Percentiles rank a stretch among this genome's conserved stretches.
Conservation (phyloP, 2,888 invertebrate genomes). For the Synergus itoensis region DNA sequence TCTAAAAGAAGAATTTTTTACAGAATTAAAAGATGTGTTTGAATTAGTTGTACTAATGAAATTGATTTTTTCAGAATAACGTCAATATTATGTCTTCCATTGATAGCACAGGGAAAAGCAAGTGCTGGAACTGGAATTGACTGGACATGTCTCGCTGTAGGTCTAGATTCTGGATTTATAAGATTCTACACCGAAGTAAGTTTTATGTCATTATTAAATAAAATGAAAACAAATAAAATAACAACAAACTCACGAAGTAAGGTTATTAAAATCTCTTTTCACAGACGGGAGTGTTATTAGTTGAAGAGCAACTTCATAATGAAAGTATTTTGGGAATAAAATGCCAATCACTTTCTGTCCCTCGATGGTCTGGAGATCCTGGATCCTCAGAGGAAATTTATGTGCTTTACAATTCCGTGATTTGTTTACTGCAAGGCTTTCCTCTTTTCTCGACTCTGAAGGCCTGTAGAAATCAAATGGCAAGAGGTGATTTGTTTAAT, state of each 20-base stretch:
- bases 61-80: slow-evolving; percentile 79
- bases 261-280: slow-evolving; percentile 53
- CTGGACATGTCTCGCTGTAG: slow-evolving; percentile 95
- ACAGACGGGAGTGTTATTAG: slow-evolving; percentile 87
- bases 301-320: slow-evolving; percentile 91
- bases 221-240: not conserved
- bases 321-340: slow-evolving; percentile 89
- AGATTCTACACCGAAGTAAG: slow-evolving; percentile 91
- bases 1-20: not conserved
- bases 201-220: not conserved
- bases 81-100: slow-evolving; percentile 79
- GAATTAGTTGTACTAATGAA: slow-evolving; percentile 22
- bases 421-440: slow-evolving; percentile 88
- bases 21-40: not conserved
- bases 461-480: slow-evolving; percentile 88
- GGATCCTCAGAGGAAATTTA: slow-evolving; percentile 85
- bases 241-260: not conserved
- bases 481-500: slow-evolving; percentile 82
- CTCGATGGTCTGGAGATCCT: slow-evolving; percentile 74
- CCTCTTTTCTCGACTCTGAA: slow-evolving; percentile 89
- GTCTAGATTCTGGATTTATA: slow-evolving; percentile 91
- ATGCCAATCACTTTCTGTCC: slow-evolving; percentile 84
- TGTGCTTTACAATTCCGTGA: slow-evolving; percentile 85
- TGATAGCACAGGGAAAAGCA: slow-evolving; percentile 79
- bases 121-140: slow-evolving; percentile 86